Evolutionary conservation across 2,113 vertebrate genomes (phyloP).

Genomic region (Patagioenas fasciata): DNA sequence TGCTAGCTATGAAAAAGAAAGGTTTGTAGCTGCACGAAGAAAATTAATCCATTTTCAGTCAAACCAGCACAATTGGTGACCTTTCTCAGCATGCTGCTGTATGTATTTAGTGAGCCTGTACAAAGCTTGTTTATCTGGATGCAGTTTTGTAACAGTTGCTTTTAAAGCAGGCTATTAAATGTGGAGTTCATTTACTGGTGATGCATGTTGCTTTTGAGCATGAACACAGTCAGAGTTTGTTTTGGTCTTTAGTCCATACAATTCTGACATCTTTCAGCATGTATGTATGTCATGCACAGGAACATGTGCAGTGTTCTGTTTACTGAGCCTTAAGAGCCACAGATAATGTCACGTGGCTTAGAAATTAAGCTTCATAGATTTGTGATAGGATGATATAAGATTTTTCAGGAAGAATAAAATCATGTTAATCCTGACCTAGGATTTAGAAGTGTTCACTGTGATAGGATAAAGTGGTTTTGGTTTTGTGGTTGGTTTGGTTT

Average conservation of each 20-base stretch:
- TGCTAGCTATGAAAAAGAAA: too few species aligned
- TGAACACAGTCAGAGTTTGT: neutral
- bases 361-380: neutral
- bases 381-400: neutral
- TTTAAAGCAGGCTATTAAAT: neutral
- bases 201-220: neutral
- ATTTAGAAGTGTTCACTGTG: neutral
- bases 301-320: neutral
- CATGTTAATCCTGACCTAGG: neutral
- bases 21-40: too few species aligned
- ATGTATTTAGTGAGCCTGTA: neutral
- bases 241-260: neutral
- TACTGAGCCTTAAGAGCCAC: neutral
- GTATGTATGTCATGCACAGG: neutral
- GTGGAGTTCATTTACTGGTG: neutral
- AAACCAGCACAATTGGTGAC: too few species aligned
- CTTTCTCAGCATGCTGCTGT: neutral
- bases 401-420: neutral
- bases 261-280: neutral
- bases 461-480: neutral
- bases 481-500: neutral
- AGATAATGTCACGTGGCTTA: neutral
- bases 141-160: neutral
- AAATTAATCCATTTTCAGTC: too few species aligned
- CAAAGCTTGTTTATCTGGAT: neutral